Conservation (phyloP, 2,888 invertebrate genomes). For the Xiphydria camelus region DNA sequence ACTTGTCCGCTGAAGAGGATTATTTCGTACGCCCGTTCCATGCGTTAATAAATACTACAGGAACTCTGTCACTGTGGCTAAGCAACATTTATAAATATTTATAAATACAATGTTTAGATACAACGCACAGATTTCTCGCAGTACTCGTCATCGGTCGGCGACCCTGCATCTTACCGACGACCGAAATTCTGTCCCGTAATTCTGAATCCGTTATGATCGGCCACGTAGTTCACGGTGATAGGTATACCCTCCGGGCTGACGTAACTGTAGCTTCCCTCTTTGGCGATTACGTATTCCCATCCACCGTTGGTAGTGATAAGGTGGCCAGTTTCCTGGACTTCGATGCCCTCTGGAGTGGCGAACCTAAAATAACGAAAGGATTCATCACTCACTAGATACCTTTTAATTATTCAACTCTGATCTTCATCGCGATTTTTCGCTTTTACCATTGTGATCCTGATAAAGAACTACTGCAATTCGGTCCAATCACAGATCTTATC, state of each 20-base stretch:
- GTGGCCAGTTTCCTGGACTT: slow-evolving; percentile 38
- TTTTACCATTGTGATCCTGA: not conserved
- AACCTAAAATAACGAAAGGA: slow-evolving; percentile 17
- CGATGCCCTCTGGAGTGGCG: slow-evolving; percentile 33
- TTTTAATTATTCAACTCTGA: not conserved
- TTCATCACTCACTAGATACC: not conserved
- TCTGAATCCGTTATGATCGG: slow-evolving; percentile 46
- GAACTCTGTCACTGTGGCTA: too few relatives aligned
- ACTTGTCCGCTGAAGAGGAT: too few relatives aligned
- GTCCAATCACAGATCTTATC: too few relatives aligned
- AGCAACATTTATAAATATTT: too few relatives aligned
- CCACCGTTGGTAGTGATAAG: slow-evolving; percentile 42
- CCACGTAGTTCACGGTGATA: slow-evolving; percentile 39
- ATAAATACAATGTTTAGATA: too few relatives aligned
- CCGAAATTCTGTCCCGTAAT: slow-evolving; percentile 6
- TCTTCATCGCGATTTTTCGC: not conserved
- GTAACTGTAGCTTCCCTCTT: slow-evolving; percentile 42
- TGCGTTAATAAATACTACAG: too few relatives aligned
- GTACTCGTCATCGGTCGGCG: not conserved
- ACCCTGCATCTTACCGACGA: slow-evolving; percentile 1
- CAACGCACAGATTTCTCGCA: too few relatives aligned
- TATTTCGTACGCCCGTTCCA: too few relatives aligned
- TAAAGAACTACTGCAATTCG: too few relatives aligned
- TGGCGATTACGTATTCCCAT: slow-evolving; percentile 46
- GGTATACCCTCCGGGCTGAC: slow-evolving; percentile 42